Conservation (phyloP, 2,113 vertebrate genomes). For the Heliornis fulica region DNA sequence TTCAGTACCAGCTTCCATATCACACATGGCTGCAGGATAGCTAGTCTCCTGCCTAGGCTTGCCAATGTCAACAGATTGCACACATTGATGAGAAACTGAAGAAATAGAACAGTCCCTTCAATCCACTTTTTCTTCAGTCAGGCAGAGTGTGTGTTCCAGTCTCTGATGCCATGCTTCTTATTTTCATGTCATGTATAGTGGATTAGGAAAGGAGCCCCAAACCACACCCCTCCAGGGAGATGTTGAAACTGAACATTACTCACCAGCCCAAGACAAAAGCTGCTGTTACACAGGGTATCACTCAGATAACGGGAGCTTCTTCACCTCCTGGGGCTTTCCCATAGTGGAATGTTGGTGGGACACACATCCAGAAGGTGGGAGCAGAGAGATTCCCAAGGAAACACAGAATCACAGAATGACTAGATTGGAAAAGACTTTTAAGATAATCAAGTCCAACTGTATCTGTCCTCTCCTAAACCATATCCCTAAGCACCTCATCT, state of each 20-base stretch:
- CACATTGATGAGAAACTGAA: neutral
- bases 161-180: slow-evolving; percentile 19
- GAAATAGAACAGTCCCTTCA: neutral
- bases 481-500: too few relatives aligned
- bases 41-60: neutral
- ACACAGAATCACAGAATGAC: too few relatives aligned
- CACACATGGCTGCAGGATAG: neutral
- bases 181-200: slow-evolving; percentile 8
- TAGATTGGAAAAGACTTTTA: too few relatives aligned
- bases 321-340: neutral
- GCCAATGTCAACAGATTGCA: neutral
- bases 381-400: neutral
- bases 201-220: neutral
- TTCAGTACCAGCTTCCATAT: neutral
- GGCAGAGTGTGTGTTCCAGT: neutral
- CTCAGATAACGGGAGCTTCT: neutral
- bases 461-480: too few relatives aligned
- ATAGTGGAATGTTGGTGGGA: neutral
- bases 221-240: slow-evolving; percentile 15
- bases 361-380: slow-evolving; percentile 5
- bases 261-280: slow-evolving; percentile 6
- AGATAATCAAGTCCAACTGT: too few relatives aligned
- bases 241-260: slow-evolving; percentile 61
- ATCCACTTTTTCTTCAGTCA: slow-evolving; percentile 1
- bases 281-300: neutral